These are phyloP conservation scores for Drosophila pseudoananassae DNA, from an alignment of 1,140 invertebrate species.

Conservation along the genomic window DNA sequence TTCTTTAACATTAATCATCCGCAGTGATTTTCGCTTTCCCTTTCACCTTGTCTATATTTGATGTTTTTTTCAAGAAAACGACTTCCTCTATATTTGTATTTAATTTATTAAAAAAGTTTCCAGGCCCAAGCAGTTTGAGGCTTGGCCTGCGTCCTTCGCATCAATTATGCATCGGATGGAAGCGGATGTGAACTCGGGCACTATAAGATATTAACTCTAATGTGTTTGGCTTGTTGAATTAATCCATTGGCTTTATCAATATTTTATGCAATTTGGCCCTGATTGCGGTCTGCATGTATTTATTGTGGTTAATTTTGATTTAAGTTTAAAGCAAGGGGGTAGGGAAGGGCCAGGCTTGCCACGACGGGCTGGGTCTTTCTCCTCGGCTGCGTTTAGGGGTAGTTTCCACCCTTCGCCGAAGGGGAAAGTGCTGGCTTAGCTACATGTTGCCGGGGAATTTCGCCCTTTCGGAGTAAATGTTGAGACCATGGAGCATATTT, in stretches of 20 bases:
- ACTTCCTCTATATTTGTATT: slow-evolving; percentile 20
- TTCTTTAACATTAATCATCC: slow-evolving; percentile 74
- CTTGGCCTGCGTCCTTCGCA: slow-evolving; percentile 9
- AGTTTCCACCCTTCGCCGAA: slow-evolving; percentile 19
- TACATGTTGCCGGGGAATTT: slow-evolving; percentile 17
- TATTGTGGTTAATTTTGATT: slow-evolving; percentile 61
- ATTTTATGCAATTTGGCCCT: slow-evolving; percentile 55
- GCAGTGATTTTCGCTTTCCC: slow-evolving; percentile 57
- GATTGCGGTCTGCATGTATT: slow-evolving; percentile 45
- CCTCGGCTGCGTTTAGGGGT: slow-evolving; percentile 7
- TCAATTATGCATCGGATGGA: slow-evolving; percentile 53
- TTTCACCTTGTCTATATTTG: slow-evolving; percentile 18
- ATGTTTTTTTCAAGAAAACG: slow-evolving; percentile 56
- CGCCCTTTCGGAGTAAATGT: slow-evolving; percentile 48
- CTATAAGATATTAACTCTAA: slow-evolving; percentile 29
- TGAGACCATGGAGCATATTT: not conserved
- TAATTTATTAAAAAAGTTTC: slow-evolving; percentile 65
- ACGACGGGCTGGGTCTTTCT: not conserved
- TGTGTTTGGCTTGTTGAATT: slow-evolving; percentile 54
- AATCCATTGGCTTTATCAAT: slow-evolving; percentile 57
- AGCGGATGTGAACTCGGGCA: slow-evolving; percentile 16
- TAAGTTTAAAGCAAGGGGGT: slow-evolving; percentile 1
- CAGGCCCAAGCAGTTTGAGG: slow-evolving; percentile 5
- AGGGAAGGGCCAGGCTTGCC: not conserved
- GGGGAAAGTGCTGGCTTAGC: slow-evolving; percentile 28